These are phyloP conservation scores for Thunnus albacares DNA, from an alignment of 2,797 vertebrate genomes.

Conservation along the genomic window DNA sequence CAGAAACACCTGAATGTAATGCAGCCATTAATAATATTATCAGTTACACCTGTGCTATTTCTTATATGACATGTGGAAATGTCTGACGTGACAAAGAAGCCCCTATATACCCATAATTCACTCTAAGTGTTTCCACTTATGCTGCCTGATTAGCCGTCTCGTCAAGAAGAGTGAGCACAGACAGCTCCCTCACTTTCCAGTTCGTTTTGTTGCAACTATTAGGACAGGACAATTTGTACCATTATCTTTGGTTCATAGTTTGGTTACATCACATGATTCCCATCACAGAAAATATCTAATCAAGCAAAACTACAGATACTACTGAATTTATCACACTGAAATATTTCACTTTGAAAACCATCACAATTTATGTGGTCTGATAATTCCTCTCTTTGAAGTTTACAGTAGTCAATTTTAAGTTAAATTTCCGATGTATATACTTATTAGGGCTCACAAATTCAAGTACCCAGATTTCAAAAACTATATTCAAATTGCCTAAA, in stretches of 20 bases:
- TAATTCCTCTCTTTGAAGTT: too few species aligned
- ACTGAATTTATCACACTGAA: too few species aligned
- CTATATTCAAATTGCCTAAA: too few species aligned
- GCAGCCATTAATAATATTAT: too few species aligned
- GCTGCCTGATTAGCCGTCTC: constrained; percentile 7
- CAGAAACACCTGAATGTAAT: too few species aligned
- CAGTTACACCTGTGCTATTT: neutral
- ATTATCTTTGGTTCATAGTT: neutral
- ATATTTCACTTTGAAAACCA: too few species aligned
- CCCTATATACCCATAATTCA: neutral
- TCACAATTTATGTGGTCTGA: too few species aligned
- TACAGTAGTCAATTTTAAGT: too few species aligned
- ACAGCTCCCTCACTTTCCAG: neutral
- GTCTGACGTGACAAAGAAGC: neutral
- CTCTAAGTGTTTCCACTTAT: constrained; percentile 11
- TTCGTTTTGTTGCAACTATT: neutral
- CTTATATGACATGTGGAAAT: neutral
- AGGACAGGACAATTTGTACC: neutral
- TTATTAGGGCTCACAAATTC: too few species aligned
- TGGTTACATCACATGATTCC: neutral
- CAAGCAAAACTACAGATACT: too few species aligned
- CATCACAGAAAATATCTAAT: neutral
- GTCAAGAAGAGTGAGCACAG: constrained; percentile 1
- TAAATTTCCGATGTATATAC: too few species aligned
- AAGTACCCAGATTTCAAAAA: too few species aligned